Evolutionary conservation across 2,888 invertebrate genomes (phyloP).

Genomic region (Esperia sulphurella): DNA sequence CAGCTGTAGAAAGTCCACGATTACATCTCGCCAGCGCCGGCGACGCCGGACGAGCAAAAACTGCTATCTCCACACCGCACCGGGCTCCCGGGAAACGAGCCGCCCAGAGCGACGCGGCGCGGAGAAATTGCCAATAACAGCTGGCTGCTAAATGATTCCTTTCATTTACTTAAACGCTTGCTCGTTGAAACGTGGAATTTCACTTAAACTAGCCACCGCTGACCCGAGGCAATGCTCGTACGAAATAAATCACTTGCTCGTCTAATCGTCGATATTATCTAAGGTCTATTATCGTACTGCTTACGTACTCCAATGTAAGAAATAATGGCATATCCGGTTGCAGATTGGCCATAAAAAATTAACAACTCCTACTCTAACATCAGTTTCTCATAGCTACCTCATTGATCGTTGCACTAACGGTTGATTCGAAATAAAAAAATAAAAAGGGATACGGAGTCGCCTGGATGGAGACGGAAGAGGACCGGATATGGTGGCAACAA

Average conservation of each 20-base stretch:
- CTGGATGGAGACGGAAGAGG: too few species aligned
- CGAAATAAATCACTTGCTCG: slow-evolving; percentile 32
- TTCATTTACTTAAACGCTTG: slow-evolving; percentile 48
- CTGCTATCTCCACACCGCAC: slow-evolving; percentile 56
- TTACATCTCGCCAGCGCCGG: slow-evolving; percentile 59
- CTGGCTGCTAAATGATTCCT: slow-evolving; percentile 51
- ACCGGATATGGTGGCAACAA: too few species aligned
- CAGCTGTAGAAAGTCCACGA: slow-evolving; percentile 77
- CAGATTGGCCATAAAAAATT: slow-evolving; percentile 11
- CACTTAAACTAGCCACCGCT: slow-evolving; percentile 42
- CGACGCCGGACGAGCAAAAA: slow-evolving; percentile 67
- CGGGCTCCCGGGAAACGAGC: slow-evolving; percentile 63
- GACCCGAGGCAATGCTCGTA: slow-evolving; percentile 40
- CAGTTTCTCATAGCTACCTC: too few species aligned
- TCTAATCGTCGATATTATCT: slow-evolving; percentile 36
- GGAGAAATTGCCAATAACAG: slow-evolving; percentile 58
- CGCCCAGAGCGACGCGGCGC: slow-evolving; percentile 54
- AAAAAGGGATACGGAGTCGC: too few species aligned
- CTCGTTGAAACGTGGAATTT: slow-evolving; percentile 47
- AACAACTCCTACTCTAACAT: background rate
- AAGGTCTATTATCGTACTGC: slow-evolving; percentile 32
- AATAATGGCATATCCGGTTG: slow-evolving; percentile 40
- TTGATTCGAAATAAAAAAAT: too few species aligned
- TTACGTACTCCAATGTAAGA: slow-evolving; percentile 30
- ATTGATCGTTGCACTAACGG: too few species aligned